phyloP scores from a whole-genome alignment of 2,888 invertebrate genomes.

The Sicus ferrugineus region DNA sequence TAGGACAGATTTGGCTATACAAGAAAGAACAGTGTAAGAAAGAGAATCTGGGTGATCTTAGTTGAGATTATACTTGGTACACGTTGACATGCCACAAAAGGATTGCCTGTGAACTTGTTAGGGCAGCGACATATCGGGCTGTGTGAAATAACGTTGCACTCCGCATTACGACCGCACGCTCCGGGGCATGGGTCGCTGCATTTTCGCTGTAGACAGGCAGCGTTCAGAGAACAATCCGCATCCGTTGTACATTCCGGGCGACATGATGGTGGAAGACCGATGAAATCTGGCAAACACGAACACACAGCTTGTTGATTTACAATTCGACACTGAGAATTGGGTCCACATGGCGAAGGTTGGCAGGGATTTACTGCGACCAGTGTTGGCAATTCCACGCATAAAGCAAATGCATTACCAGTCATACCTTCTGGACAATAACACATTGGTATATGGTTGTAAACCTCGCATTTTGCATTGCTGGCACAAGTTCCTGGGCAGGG shows the following conservation, averaged over 20 bases:
- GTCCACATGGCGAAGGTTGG: constrained; percentile 75
- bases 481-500: constrained; percentile 79
- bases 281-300: constrained; percentile 73
- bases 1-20: constrained; percentile 46
- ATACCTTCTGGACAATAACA: constrained; percentile 75
- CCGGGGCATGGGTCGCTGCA: constrained; percentile 80
- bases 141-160: constrained; percentile 79
- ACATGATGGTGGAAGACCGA: constrained; percentile 77
- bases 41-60: background rate
- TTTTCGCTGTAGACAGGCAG: constrained; percentile 76
- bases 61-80: constrained; percentile 53
- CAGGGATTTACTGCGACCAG: constrained; percentile 66
- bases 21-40: background rate
- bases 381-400: constrained; percentile 67
- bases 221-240: constrained; percentile 72
- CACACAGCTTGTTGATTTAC: constrained; percentile 72
- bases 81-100: constrained; percentile 66
- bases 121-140: constrained; percentile 79
- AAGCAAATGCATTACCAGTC: constrained; percentile 74
- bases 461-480: constrained; percentile 74
- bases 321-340: constrained; percentile 75
- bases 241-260: constrained; percentile 76
- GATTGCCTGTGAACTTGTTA: constrained; percentile 56
- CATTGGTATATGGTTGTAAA: constrained; percentile 76
- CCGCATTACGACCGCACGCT: constrained; percentile 78